phyloP scores from a whole-genome alignment of 2,797 vertebrate species.

The Pantherophis vulpinus region DNA sequence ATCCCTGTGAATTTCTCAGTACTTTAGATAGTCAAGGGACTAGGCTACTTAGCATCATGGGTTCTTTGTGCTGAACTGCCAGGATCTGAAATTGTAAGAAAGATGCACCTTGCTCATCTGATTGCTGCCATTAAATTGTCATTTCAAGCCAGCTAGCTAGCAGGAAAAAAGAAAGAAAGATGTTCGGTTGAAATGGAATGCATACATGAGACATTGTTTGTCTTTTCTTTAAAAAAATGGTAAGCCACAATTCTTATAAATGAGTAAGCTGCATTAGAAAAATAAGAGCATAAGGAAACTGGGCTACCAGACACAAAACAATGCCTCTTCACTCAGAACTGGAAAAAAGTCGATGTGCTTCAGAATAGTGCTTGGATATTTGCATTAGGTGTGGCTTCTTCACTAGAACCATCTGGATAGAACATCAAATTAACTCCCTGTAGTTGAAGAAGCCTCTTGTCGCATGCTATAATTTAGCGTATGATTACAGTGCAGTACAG shows the following conservation, averaged over 20 bases:
- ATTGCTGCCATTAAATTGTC: neutral
- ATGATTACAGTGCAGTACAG: neutral
- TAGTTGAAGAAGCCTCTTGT: neutral
- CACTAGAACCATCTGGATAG: neutral
- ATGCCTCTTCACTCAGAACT: neutral
- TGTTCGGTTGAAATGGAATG: neutral
- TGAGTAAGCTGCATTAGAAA: neutral
- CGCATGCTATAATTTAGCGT: constrained; percentile 20
- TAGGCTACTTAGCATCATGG: neutral
- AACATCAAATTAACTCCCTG: constrained; percentile 13
- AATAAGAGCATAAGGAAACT: neutral
- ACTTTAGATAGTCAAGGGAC: neutral
- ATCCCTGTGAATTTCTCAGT: neutral
- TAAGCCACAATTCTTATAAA: neutral
- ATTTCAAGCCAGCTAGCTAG: neutral
- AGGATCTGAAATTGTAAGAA: neutral
- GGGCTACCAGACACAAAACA: neutral
- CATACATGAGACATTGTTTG: neutral
- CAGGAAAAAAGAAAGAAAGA: neutral
- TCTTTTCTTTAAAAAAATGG: neutral
- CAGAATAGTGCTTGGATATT: neutral
- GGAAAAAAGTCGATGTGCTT: neutral
- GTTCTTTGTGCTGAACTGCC: too few relatives aligned
- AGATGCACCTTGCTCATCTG: neutral
- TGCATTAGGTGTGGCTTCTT: neutral